A percentile compares a stretch with the other conserved stretches of the same genome.
These are phyloP conservation scores for Entomyzon cyanotis DNA, from an alignment of 2,113 vertebrate species.

Conservation along the genomic window DNA sequence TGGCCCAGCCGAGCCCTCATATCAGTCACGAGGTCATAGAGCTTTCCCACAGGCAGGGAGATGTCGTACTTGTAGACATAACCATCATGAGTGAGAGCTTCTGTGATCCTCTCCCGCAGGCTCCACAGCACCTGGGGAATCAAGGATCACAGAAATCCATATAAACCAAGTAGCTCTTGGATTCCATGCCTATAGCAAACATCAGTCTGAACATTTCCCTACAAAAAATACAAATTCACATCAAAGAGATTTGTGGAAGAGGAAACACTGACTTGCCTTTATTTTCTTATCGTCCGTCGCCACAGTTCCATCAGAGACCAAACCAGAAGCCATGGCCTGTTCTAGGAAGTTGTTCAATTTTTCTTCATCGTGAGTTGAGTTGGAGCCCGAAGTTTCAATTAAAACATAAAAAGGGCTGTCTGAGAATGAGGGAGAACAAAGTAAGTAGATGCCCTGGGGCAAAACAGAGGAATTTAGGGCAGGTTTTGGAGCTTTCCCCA, in stretches of 20 bases:
- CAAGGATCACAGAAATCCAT: background rate
- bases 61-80: constrained; percentile 92
- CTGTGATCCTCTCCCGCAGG: constrained; percentile 90
- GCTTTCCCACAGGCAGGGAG: constrained; percentile 85
- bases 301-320: constrained; percentile 86
- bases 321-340: constrained; percentile 73
- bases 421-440: constrained; percentile 51
- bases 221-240: background rate
- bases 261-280: constrained; percentile 71
- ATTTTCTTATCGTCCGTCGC: constrained; percentile 85
- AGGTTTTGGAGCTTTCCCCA: background rate
- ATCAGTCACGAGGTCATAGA: constrained; percentile 88
- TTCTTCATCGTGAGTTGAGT: constrained; percentile 80
- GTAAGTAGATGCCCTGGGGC: background rate
- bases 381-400: constrained; percentile 92
- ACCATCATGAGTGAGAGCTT: constrained; percentile 87
- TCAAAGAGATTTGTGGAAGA: background rate
- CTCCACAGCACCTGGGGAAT: constrained; percentile 84
- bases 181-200: background rate
- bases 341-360: constrained; percentile 88
- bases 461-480: background rate
- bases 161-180: background rate
- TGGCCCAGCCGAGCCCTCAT: constrained; percentile 78
- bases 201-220: background rate
- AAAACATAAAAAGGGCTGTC: constrained; percentile 90